Evolutionary conservation across 2,888 invertebrate species (phyloP), one percentile per base, ranked within the genome.

Genomic region (Strigamia transsilvanica): DNA sequence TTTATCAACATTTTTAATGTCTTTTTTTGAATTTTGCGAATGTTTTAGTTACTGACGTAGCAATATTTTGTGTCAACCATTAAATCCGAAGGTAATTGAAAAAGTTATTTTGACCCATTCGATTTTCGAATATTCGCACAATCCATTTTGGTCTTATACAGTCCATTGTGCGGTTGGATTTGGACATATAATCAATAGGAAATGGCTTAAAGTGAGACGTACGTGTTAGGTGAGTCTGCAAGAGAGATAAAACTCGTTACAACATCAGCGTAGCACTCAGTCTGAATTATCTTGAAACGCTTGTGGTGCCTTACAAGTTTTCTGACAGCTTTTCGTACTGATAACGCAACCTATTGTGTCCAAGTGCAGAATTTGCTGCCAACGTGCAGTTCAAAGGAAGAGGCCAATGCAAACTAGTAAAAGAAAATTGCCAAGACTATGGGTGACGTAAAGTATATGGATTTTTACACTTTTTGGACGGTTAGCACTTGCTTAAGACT

Each of bases 151-250:
- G 73, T 32, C 73, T 32, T 73, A 27, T 73, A 4, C 73, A 73
- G 73, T 73, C 73, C 32, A 73, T 73, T 32, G 73, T 73, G 73
- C 32, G 73, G 73, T 73, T 73, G 73, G n/a, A 73, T 73, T 73
- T 73, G 73, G 73, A 73, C 73, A 73, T 73, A 73, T 73, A 73
- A 73, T 73, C 73, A 73, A 73, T 73, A 73, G 2, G 73, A 73
- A 56, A 73, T 73, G 73, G 73, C 73, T 73, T 73, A 73, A 73
- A 73, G 73, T 73, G 73, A 73, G 73, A 73, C 73, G 73, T 32
- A 73, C 73, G 73, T 73, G 73, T 73, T 73, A 73, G 73, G 73
- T 73, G 73, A 32, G 73, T 73, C 73, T 73, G 73, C 73, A 73
- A 73, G 32, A 73, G 73, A 73, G 73, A 73, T 73, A 73, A 73